These are phyloP conservation scores for Muscicapa adusta DNA, from an alignment of 2,113 vertebrate species.

Conservation along the genomic window DNA sequence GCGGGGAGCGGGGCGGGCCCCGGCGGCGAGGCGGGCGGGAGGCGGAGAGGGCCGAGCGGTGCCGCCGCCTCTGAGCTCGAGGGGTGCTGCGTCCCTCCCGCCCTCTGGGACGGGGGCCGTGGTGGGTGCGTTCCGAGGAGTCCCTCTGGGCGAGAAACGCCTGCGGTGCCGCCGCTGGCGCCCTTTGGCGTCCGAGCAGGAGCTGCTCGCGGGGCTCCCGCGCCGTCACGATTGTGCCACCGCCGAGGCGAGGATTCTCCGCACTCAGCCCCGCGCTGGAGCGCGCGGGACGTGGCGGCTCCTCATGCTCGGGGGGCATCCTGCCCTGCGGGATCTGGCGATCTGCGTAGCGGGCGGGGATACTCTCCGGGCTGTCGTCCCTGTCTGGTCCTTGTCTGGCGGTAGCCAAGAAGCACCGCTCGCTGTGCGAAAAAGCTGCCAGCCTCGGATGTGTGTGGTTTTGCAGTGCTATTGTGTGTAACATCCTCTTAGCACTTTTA, in stretches of 20 bases:
- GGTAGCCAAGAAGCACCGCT: neutral
- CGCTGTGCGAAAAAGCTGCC: neutral
- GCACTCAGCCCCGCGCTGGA: neutral
- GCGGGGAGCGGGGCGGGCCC: neutral
- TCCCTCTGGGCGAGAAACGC: accelerated
- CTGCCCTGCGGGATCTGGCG: neutral
- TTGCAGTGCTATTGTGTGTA: neutral
- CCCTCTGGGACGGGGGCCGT: neutral
- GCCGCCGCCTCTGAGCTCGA: neutral
- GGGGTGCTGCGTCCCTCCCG: neutral
- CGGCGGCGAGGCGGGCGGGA: neutral
- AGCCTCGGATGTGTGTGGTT: neutral
- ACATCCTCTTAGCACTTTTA: neutral
- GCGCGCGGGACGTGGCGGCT: neutral
- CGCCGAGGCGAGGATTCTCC: neutral
- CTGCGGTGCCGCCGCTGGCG: neutral
- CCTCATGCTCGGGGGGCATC: neutral
- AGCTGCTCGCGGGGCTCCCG: neutral
- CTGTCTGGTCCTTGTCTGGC: neutral
- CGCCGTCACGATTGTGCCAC: neutral
- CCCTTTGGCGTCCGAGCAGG: neutral
- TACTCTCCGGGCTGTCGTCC: neutral
- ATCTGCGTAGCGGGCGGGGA: accelerated
- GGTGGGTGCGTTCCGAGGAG: neutral
- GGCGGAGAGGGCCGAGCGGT: neutral